These are phyloP conservation scores for Centruroides sculpturatus DNA, from an alignment of 1,140 invertebrate species.

Conservation along the genomic window DNA sequence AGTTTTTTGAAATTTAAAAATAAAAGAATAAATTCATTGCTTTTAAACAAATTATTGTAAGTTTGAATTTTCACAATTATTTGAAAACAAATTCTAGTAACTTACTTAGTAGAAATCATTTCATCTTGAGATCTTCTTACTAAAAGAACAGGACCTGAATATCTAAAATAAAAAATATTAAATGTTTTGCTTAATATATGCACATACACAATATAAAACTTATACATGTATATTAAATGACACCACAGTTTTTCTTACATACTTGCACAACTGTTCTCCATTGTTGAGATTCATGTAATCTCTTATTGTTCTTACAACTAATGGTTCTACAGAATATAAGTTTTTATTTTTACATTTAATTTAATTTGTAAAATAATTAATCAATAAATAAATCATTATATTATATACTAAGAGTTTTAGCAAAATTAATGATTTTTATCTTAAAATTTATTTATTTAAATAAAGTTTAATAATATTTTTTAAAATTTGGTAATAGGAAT, in stretches of 20 bases:
- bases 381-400: too few relatives aligned
- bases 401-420: too few relatives aligned
- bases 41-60: too few relatives aligned
- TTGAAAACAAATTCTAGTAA: slow-evolving; percentile 11
- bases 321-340: slow-evolving; percentile 17
- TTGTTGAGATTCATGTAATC: slow-evolving; percentile 73
- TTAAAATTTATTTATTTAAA: too few relatives aligned
- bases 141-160: slow-evolving; percentile 64
- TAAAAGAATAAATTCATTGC: too few relatives aligned
- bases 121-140: slow-evolving; percentile 79
- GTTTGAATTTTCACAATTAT: too few relatives aligned
- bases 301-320: slow-evolving; percentile 46
- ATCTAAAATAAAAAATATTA: slow-evolving; percentile 19
- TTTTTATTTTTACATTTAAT: not conserved
- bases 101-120: slow-evolving; percentile 57
- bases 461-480: too few relatives aligned
- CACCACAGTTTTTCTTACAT: not conserved
- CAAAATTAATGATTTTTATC: too few relatives aligned
- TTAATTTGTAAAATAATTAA: too few relatives aligned
- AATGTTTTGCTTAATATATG: not conserved
- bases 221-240: not conserved
- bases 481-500: too few relatives aligned
- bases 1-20: too few relatives aligned
- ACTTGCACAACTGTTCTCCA: slow-evolving; percentile 50
- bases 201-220: not conserved